A percentile compares a stretch with the other conserved stretches of the same genome.
These are phyloP conservation scores for Lutjanus argentimaculatus DNA, from an alignment of 2,797 vertebrate species.

Conservation along the genomic window DNA sequence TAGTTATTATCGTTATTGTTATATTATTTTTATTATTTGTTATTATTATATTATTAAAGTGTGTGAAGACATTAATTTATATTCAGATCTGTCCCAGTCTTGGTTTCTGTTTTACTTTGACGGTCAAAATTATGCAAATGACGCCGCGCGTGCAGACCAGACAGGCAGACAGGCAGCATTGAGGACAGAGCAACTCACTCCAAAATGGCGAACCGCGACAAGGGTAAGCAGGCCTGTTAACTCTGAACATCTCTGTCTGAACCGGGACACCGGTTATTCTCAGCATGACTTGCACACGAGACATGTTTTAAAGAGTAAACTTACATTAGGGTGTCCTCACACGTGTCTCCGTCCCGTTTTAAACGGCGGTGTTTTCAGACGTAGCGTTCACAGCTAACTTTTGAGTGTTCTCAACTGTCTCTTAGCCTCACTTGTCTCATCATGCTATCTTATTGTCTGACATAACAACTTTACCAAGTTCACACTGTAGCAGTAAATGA, in stretches of 20 bases:
- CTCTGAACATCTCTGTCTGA: too few relatives aligned
- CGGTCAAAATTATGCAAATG: conserved; percentile 55
- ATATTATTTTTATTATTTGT: too few relatives aligned
- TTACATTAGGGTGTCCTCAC: accelerated
- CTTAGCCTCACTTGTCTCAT: conserved; percentile 22
- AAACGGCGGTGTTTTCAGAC: background rate
- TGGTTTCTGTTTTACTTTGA: conserved; percentile 16
- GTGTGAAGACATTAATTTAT: too few relatives aligned
- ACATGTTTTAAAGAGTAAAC: accelerated
- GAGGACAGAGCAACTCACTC: conserved; percentile 59
- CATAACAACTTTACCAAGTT: conserved; percentile 32
- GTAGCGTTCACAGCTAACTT: conserved; percentile 39
- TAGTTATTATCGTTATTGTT: too few relatives aligned
- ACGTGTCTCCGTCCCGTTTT: accelerated
- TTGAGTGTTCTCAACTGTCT: background rate
- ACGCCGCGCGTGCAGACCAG: conserved; percentile 44
- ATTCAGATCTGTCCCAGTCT: background rate
- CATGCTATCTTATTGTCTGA: conserved; percentile 53
- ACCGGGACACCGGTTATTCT: accelerated
- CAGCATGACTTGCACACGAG: accelerated
- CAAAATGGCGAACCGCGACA: conserved; percentile 88
- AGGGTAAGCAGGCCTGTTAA: conserved; percentile 77
- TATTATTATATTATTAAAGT: background rate
- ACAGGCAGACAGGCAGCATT: conserved; percentile 66
- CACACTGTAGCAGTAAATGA: background rate